These are phyloP conservation scores for Torymus tubicola DNA, from an alignment of 2,888 invertebrate genomes.

Conservation along the genomic window DNA sequence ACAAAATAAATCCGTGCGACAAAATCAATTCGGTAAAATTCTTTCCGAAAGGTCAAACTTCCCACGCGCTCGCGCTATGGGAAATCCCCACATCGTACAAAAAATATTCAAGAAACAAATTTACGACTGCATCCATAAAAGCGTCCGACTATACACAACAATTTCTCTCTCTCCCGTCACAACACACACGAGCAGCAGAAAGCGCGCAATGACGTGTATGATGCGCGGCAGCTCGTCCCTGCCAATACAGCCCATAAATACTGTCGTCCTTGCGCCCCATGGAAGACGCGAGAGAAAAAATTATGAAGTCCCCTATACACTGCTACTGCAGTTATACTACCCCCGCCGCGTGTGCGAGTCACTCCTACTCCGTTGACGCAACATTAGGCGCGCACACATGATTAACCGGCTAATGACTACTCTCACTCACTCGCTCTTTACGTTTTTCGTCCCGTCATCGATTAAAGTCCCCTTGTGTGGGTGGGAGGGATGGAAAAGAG, in stretches of 20 bases:
- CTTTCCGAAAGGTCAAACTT: no score
- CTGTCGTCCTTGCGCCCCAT: conserved; percentile 2
- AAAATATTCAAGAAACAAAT: not conserved
- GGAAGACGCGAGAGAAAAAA: conserved; percentile 62
- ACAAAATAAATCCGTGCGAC: no score
- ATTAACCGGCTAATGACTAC: conserved; percentile 76
- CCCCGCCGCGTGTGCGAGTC: conserved; percentile 62
- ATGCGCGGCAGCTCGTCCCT: conserved; percentile 58
- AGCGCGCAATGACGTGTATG: conserved; percentile 60
- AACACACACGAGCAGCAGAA: not conserved
- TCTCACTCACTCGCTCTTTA: conserved; percentile 50
- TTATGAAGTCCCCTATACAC: conserved; percentile 64
- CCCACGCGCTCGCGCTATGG: no score
- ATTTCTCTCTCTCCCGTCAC: not conserved
- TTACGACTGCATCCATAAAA: not conserved
- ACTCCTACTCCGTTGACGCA: conserved; percentile 74
- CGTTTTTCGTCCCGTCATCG: conserved; percentile 57
- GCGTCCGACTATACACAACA: not conserved
- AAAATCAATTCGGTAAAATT: no score
- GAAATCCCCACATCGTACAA: not conserved
- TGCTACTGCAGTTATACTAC: no score
- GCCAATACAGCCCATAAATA: conserved; percentile 52
- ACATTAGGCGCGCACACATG: conserved; percentile 75
- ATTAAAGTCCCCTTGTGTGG: conserved; percentile 50
- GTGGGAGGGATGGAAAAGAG: conserved; percentile 25